phyloP scores from a whole-genome alignment of 2,888 invertebrate genomes.

The Cephus rjabovi region DNA sequence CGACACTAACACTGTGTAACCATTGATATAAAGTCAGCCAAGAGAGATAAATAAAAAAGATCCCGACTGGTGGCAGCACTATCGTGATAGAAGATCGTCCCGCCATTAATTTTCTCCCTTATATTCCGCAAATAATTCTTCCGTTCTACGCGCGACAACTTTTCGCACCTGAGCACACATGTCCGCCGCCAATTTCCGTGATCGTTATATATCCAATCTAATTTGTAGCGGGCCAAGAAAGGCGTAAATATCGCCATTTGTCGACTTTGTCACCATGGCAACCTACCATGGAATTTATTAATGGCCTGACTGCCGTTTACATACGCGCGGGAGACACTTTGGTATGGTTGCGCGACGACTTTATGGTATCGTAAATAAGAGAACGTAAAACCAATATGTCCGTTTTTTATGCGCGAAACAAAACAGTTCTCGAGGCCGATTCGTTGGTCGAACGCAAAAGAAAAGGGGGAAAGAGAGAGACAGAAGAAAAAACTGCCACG shows the following conservation, averaged over 20 bases:
- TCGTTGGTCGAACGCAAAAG: constrained; percentile 14
- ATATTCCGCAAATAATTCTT: neutral
- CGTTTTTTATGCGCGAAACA: constrained; percentile 41
- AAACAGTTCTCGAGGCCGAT: constrained; percentile 26
- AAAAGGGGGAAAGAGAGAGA: neutral
- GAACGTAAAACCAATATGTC: constrained; percentile 57
- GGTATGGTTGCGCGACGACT: constrained; percentile 31
- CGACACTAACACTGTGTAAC: neutral
- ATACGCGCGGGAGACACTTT: neutral
- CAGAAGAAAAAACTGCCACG: neutral
- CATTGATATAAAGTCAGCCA: neutral
- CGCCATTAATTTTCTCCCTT: neutral
- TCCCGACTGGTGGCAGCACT: neutral
- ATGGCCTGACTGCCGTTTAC: constrained; percentile 17
- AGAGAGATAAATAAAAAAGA: neutral
- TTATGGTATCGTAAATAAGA: constrained; percentile 61
- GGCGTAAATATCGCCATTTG: constrained; percentile 30
- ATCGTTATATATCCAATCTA: constrained; percentile 7
- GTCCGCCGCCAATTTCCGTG: neutral
- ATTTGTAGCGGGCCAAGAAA: constrained; percentile 15
- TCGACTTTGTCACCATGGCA: constrained; percentile 27
- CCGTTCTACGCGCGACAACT: neutral
- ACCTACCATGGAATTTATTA: constrained; percentile 30
- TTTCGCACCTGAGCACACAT: neutral
- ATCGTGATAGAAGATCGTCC: neutral